Percentiles rank a stretch among this genome's conserved stretches.
phyloP scores from a whole-genome alignment of 2,888 invertebrate genomes.

The Eupsilia transversa region DNA sequence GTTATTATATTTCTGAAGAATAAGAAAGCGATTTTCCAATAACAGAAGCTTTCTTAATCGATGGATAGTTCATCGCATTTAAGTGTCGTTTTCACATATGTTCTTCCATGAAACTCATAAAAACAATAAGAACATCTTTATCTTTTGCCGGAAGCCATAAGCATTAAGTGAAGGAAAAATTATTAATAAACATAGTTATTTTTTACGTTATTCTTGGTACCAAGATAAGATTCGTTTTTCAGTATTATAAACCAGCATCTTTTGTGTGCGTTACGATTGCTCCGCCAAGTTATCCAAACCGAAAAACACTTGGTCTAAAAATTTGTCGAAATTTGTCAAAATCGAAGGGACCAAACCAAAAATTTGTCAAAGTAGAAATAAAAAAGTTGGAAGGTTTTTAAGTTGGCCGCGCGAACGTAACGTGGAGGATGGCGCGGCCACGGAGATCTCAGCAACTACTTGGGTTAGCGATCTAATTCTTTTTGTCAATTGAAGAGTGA shows the following conservation, averaged over 20 bases:
- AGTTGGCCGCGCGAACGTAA: no score
- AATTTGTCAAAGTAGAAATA: no score
- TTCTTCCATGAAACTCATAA: constrained; percentile 48
- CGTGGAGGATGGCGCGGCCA: no score
- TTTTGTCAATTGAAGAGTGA: no score
- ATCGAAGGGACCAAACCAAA: no score
- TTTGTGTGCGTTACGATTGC: no score
- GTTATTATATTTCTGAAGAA: constrained; percentile 11
- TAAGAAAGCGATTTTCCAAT: not conserved
- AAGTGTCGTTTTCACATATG: constrained; percentile 41
- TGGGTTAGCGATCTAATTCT: no score
- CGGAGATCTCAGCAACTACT: no score
- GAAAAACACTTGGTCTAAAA: no score
- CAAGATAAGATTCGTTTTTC: not conserved
- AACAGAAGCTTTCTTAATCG: constrained; percentile 27
- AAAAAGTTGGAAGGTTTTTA: no score
- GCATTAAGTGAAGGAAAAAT: constrained; percentile 26
- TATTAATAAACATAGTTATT: constrained; percentile 29
- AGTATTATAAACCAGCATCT: constrained; percentile 1
- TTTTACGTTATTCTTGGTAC: not conserved
- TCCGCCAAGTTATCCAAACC: no score
- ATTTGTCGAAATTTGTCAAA: no score
- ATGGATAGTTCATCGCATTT: constrained; percentile 45
- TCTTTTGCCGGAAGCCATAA: constrained; percentile 43
- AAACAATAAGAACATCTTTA: constrained; percentile 49